These are phyloP conservation scores for Acanthoscelides obtectus DNA, from an alignment of 2,888 invertebrate species.

Conservation along the genomic window DNA sequence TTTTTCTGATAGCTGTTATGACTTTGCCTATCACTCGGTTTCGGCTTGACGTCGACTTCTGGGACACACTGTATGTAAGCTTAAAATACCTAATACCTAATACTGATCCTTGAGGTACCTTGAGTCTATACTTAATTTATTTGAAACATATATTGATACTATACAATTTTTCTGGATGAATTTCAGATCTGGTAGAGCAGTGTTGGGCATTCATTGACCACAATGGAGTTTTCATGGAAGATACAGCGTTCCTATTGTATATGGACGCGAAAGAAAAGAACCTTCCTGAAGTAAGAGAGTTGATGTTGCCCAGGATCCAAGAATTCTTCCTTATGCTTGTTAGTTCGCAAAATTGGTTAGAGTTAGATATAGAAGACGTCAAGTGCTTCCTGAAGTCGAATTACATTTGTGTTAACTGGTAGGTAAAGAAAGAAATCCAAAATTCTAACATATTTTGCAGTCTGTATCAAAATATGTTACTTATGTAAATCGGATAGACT, in stretches of 20 bases:
- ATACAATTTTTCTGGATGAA: background rate
- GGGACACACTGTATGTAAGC: too few species aligned
- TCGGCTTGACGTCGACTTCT: too few species aligned
- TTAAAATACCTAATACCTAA: too few species aligned
- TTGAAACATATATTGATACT: background rate
- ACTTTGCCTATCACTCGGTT: too few species aligned
- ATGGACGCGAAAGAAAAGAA: conserved; percentile 50
- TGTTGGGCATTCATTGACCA: conserved; percentile 74
- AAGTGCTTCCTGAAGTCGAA: conserved; percentile 65
- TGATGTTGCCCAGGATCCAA: conserved; percentile 71
- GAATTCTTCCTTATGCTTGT: conserved; percentile 73
- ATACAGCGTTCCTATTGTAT: conserved; percentile 66
- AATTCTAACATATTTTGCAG: too few species aligned
- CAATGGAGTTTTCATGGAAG: conserved; percentile 65
- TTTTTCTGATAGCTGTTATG: too few species aligned
- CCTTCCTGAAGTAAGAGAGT: conserved; percentile 60
- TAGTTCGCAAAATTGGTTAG: conserved; percentile 68
- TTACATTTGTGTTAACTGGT: conserved; percentile 71
- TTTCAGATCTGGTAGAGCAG: conserved; percentile 65
- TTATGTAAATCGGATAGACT: too few species aligned
- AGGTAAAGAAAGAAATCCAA: too few species aligned
- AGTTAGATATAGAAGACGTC: conserved; percentile 61
- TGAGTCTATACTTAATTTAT: too few species aligned
- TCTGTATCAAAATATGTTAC: too few species aligned
- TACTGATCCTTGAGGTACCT: too few species aligned